These are phyloP conservation scores for Lichenostomus cassidix DNA, from an alignment of 2,113 vertebrate genomes.

Conservation along the genomic window DNA sequence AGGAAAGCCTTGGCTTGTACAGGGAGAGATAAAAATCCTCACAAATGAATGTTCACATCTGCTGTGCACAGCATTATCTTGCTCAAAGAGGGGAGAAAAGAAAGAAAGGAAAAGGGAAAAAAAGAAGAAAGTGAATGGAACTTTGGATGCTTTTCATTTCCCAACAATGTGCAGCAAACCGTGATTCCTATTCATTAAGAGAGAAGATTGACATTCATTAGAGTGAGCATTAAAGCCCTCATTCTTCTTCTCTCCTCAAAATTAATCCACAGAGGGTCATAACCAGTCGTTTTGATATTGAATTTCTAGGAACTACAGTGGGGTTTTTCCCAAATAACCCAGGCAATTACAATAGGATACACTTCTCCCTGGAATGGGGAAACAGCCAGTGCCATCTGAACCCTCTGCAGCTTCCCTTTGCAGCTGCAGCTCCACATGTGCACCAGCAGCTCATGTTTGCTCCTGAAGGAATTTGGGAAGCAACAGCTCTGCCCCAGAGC, in stretches of 20 bases:
- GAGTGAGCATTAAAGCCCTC: constrained; percentile 47
- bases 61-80: neutral
- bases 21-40: constrained; percentile 32
- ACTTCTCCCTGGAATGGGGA: neutral
- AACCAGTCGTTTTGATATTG: constrained; percentile 37
- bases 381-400: neutral
- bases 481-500: neutral
- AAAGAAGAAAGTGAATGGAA: constrained; percentile 2
- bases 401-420: neutral
- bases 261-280: constrained; percentile 60
- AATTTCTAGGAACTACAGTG: constrained; percentile 55
- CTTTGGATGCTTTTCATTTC: constrained; percentile 48
- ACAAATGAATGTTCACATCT: constrained; percentile 27
- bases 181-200: constrained; percentile 64
- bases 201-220: constrained; percentile 62
- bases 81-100: neutral
- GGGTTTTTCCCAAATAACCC: constrained; percentile 17
- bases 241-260: constrained; percentile 50
- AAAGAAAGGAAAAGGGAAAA: neutral
- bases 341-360: constrained; percentile 19
- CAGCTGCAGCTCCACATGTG: neutral
- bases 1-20: constrained; percentile 28
- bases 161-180: constrained; percentile 51
- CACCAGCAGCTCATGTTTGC: neutral
- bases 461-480: neutral